A percentile compares a stretch with the other conserved stretches of the same genome.
Evolutionary conservation across 2,113 vertebrate genomes (phyloP).

Genomic region (Neomonachus schauinslandi): DNA sequence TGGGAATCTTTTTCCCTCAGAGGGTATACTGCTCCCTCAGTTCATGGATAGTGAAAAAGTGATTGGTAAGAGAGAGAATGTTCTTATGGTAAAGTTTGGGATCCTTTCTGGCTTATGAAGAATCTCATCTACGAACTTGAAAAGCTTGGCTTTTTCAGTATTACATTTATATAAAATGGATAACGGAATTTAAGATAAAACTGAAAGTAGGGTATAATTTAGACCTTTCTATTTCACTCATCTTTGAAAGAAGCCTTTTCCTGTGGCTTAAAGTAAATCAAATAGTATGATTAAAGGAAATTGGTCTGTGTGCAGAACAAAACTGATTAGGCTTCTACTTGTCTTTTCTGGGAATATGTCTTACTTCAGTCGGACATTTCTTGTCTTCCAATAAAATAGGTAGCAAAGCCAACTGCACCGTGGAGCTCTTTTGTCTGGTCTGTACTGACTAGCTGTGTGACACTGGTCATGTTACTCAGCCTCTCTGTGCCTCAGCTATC

Average conservation of each 20-base stretch:
- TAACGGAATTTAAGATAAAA: conserved; percentile 24
- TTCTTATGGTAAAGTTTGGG: not conserved
- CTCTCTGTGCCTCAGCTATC: not conserved
- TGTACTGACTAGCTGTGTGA: not conserved
- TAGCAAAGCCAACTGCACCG: rapidly evolving
- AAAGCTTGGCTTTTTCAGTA: not conserved
- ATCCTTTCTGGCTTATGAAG: not conserved
- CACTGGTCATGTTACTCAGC: not conserved
- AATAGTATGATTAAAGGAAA: not conserved
- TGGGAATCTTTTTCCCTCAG: not conserved
- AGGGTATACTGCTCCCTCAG: not conserved
- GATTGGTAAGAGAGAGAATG: not conserved
- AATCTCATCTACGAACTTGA: not conserved
- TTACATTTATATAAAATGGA: not conserved
- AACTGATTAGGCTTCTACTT: not conserved
- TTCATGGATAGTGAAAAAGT: not conserved
- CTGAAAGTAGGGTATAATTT: not conserved
- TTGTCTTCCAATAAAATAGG: not conserved
- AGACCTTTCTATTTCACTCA: not conserved
- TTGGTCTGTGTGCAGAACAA: not conserved
- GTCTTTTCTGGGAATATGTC: not conserved
- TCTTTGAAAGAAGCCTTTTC: not conserved
- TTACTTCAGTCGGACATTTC: not conserved
- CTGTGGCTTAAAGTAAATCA: not conserved
- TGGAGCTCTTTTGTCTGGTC: too few species aligned